Evolutionary conservation across 2,888 invertebrate species (phyloP).

Genomic region (Opisthograptis luteolata): DNA sequence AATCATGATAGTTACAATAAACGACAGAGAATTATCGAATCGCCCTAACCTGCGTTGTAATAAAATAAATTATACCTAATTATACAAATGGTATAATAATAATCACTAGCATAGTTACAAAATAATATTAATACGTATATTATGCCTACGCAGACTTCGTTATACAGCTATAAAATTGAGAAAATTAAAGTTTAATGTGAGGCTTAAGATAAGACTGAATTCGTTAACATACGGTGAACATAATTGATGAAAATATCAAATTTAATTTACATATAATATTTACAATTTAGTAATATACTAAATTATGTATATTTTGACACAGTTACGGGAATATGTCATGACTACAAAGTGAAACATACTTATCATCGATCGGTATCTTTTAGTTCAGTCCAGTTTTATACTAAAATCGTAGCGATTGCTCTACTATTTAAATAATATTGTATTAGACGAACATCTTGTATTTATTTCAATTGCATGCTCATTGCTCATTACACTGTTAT

Average conservation of each 20-base stretch:
- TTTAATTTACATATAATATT: conserved; percentile 65
- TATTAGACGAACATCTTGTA: too few species aligned
- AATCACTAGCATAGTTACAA: conserved; percentile 34
- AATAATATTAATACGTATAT: conserved; percentile 28
- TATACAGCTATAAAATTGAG: conserved; percentile 66
- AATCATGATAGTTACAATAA: conserved; percentile 52
- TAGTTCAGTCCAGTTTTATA: too few species aligned
- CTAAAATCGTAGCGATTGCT: too few species aligned
- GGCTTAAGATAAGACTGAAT: conserved; percentile 63
- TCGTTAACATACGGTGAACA: conserved; percentile 66
- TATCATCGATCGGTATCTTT: too few species aligned
- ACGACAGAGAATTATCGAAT: conserved; percentile 38
- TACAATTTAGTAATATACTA: conserved; percentile 84
- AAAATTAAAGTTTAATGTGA: conserved; percentile 62
- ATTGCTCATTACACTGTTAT: too few species aligned
- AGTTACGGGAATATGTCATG: conserved; percentile 61
- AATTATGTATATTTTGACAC: conserved; percentile 76
- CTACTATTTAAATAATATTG: too few species aligned
- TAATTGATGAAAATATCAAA: conserved; percentile 63
- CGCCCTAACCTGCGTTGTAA: conserved; percentile 45
- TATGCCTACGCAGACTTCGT: conserved; percentile 68
- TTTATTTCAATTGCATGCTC: too few species aligned
- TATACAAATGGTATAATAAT: conserved; percentile 28
- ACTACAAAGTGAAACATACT: conserved; percentile 17
- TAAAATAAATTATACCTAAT: conserved; percentile 53